These are phyloP conservation scores for Cephus pulcher DNA, from an alignment of 2,888 invertebrate species.

Conservation along the genomic window DNA sequence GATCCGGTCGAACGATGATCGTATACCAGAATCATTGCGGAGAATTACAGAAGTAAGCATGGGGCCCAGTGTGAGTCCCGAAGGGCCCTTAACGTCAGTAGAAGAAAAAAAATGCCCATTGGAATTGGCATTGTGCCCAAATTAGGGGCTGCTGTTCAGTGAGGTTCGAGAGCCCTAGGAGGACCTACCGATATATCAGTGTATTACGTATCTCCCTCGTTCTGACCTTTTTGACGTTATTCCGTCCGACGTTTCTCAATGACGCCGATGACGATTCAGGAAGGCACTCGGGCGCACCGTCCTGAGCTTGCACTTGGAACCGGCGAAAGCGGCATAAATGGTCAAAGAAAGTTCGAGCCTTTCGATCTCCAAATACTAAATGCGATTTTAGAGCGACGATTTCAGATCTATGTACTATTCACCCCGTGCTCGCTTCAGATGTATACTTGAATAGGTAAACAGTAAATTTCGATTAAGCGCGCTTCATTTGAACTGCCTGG, in stretches of 20 bases:
- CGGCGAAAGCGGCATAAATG: constrained; percentile 8
- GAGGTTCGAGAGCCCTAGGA: not conserved
- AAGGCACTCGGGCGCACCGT: constrained; percentile 10
- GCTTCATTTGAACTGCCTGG: constrained; percentile 8
- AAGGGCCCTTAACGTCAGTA: not conserved
- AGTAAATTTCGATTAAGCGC: constrained; percentile 11
- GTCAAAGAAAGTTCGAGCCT: constrained; percentile 1
- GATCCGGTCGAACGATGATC: not conserved
- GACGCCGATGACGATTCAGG: not conserved
- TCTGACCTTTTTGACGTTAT: not conserved
- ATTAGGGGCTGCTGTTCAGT: not conserved
- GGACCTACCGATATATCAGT: not conserved
- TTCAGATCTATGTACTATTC: not conserved
- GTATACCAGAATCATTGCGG: not conserved
- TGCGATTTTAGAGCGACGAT: constrained; percentile 13
- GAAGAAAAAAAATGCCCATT: not conserved
- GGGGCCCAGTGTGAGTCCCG: not conserved
- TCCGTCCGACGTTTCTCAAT: not conserved
- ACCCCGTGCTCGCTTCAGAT: constrained; percentile 11
- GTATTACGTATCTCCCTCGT: not conserved
- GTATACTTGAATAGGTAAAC: constrained; percentile 15
- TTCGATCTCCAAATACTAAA: constrained; percentile 13
- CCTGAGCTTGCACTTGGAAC: constrained; percentile 10
- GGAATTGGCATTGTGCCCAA: constrained; percentile 2
- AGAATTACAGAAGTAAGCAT: not conserved